A percentile compares a stretch with the other conserved stretches of the same genome.
phyloP scores from a whole-genome alignment of 2,797 vertebrate genomes.

The Avahi laniger region DNA sequence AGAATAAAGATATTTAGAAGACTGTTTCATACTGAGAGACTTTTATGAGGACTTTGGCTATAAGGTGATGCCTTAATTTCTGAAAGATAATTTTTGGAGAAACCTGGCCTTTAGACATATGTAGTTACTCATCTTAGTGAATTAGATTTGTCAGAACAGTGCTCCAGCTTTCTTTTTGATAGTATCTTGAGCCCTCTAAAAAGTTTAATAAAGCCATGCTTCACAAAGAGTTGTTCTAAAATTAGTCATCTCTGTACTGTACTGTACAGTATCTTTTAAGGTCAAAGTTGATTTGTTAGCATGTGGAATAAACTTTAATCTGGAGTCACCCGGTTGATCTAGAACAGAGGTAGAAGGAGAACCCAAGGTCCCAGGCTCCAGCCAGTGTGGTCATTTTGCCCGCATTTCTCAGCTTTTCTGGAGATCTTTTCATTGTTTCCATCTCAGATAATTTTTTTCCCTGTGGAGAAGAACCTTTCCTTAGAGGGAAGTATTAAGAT shows the following conservation, averaged over 20 bases:
- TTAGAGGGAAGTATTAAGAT: not conserved
- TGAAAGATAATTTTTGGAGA: not conserved
- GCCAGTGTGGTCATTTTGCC: not conserved
- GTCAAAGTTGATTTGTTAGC: constrained; percentile 34
- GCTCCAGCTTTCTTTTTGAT: not conserved
- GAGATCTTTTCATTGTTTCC: constrained; percentile 9
- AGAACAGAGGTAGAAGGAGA: not conserved
- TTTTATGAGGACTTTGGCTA: not conserved
- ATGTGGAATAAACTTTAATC: constrained; percentile 2
- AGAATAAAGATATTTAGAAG: not conserved
- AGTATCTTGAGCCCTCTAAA: not conserved
- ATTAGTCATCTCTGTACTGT: not conserved
- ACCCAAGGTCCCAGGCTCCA: not conserved
- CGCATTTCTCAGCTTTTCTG: constrained; percentile 21
- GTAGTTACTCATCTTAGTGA: not conserved
- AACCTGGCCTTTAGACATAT: not conserved
- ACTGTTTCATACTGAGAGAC: not conserved
- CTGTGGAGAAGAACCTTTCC: not conserved
- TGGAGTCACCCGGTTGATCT: not conserved
- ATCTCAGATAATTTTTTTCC: not conserved
- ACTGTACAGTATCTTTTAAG: not conserved
- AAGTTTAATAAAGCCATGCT: constrained; percentile 1
- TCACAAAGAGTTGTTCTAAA: constrained; percentile 27
- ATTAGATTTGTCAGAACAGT: not conserved
- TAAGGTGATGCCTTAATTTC: not conserved